Percentiles rank a stretch among this genome's conserved stretches.
Evolutionary conservation across 2,888 invertebrate genomes (phyloP).

Genomic region (Polymixis lichenea): DNA sequence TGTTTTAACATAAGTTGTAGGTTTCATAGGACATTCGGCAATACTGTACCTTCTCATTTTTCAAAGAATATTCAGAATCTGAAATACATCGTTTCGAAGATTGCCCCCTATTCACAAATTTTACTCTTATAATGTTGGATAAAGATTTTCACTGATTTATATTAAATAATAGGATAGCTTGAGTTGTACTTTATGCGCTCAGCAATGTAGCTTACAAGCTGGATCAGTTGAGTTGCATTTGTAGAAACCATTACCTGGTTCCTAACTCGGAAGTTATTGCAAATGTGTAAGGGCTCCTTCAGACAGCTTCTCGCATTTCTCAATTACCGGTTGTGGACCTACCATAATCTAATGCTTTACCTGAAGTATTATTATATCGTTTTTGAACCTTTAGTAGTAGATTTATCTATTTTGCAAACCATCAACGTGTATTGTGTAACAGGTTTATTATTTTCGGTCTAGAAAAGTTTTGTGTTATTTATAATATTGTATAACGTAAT

Average conservation of each 20-base stretch:
- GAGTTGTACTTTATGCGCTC: neutral
- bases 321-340: constrained; percentile 2
- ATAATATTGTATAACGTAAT: no score
- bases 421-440: neutral
- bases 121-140: no score
- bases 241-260: constrained; percentile 59
- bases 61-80: no score
- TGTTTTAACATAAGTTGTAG: neutral
- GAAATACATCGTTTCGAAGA: no score
- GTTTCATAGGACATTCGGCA: neutral
- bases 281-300: constrained; percentile 56
- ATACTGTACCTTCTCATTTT: no score
- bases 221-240: constrained; percentile 48
- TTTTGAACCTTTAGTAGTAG: neutral
- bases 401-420: neutral
- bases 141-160: no score
- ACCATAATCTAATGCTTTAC: neutral
- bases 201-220: constrained; percentile 1
- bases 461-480: no score
- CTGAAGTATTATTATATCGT: neutral
- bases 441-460: no score
- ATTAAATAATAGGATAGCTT: no score
- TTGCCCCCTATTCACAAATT: no score
- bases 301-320: constrained; percentile 23
- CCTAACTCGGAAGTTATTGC: constrained; percentile 69